Evolutionary conservation across 1,140 invertebrate species (phyloP).

Genomic region (Ephestia elutella): DNA sequence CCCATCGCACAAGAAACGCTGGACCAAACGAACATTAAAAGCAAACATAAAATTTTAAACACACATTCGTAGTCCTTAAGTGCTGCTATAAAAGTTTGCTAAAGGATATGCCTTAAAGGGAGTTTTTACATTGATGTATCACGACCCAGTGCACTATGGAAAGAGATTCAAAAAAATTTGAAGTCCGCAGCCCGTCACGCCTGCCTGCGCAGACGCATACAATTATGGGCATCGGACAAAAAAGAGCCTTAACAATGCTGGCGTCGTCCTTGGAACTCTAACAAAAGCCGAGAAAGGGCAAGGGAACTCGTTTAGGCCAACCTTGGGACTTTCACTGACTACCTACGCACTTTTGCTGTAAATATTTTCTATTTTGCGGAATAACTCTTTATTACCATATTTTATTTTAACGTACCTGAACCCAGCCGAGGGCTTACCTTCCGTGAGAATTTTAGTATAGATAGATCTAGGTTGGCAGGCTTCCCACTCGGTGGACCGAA

Average conservation of each 20-base stretch:
- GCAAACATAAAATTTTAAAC: constrained; percentile 31
- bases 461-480: not conserved
- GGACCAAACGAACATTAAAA: constrained; percentile 12
- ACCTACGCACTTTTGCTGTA: constrained; percentile 53
- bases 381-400: not conserved
- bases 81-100: constrained; percentile 34
- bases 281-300: constrained; percentile 72
- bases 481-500: too few species aligned
- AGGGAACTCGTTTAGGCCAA: constrained; percentile 65
- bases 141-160: constrained; percentile 40
- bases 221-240: constrained; percentile 57
- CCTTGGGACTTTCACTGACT: constrained; percentile 71
- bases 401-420: not conserved
- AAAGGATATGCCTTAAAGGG: constrained; percentile 6
- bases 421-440: constrained; percentile 3
- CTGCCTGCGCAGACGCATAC: constrained; percentile 60
- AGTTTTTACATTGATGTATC: constrained; percentile 9
- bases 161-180: constrained; percentile 35
- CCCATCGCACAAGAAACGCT: constrained; percentile 17
- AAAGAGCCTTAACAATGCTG: constrained; percentile 66
- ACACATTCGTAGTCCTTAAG: constrained; percentile 25
- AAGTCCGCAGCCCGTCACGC: constrained; percentile 41
- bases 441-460: not conserved
- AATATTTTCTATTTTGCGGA: constrained; percentile 27
- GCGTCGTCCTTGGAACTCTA: constrained; percentile 66